Conservation (phyloP, 2,888 invertebrate genomes). For the Drosophila kambysellisi region DNA sequence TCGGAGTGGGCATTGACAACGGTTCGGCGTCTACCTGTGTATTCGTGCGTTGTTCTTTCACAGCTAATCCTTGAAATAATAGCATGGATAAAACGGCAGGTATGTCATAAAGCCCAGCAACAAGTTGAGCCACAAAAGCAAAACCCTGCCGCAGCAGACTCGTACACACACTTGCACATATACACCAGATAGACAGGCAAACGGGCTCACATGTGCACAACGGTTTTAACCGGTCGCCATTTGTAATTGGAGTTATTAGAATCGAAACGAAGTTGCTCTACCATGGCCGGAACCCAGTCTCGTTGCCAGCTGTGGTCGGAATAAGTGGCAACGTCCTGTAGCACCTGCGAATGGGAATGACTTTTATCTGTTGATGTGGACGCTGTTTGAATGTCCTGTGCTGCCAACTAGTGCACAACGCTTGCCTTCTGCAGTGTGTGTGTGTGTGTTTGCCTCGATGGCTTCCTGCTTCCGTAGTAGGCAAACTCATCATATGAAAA, state of each 20-base stretch:
- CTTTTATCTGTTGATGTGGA: conserved; percentile 28
- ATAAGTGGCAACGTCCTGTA: conserved; percentile 72
- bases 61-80: conserved; percentile 80
- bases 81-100: conserved; percentile 75
- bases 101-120: conserved; percentile 76
- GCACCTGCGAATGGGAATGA: conserved; percentile 50
- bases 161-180: conserved; percentile 6
- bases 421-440: conserved; percentile 1
- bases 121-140: conserved; percentile 70
- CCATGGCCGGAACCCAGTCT: conserved; percentile 46
- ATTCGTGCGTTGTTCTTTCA: conserved; percentile 67
- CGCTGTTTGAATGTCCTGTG: conserved; percentile 28
- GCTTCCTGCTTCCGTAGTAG: conserved; percentile 71
- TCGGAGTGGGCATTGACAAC: not conserved
- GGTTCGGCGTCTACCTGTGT: conserved; percentile 49
- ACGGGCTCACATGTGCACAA: conserved; percentile 60
- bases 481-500: conserved; percentile 71
- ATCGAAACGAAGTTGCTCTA: conserved; percentile 65
- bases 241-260: conserved; percentile 80
- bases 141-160: conserved; percentile 11
- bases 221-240: conserved; percentile 71
- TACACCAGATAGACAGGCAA: not conserved
- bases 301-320: conserved; percentile 56
- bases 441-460: conserved; percentile 59
- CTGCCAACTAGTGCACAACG: conserved; percentile 33